Conservation (phyloP, 1,140 invertebrate species). For the Mercenaria mercenaria region DNA sequence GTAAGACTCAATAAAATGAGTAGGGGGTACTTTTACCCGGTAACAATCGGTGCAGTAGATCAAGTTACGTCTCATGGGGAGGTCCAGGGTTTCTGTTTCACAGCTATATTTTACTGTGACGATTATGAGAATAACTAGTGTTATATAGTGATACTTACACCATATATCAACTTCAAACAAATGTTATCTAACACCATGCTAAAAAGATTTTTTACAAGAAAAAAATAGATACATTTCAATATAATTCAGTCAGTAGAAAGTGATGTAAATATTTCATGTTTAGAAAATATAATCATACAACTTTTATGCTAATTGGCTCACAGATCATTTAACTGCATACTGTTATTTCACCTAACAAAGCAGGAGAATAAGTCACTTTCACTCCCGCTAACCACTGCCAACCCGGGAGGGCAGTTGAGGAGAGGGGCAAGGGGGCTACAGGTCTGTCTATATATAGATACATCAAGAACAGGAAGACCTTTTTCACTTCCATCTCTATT, state of each 20-base stretch:
- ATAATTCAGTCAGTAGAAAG: background rate
- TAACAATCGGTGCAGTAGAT: background rate
- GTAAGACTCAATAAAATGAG: background rate
- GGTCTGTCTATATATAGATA: too few relatives aligned
- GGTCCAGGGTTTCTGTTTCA: background rate
- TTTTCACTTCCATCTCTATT: too few relatives aligned
- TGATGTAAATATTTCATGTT: background rate
- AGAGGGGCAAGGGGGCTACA: too few relatives aligned
- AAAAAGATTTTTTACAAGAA: background rate
- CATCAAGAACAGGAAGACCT: too few relatives aligned
- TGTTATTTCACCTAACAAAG: too few relatives aligned
- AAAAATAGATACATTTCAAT: background rate
- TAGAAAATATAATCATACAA: background rate
- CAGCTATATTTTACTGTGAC: background rate
- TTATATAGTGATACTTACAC: background rate
- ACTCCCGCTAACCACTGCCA: too few relatives aligned
- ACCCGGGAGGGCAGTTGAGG: too few relatives aligned
- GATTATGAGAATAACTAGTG: background rate
- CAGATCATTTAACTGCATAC: too few relatives aligned
- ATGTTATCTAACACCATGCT: background rate
- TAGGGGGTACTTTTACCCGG: background rate
- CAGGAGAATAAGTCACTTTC: too few relatives aligned
- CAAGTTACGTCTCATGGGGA: background rate
- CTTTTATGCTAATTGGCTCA: too few relatives aligned
- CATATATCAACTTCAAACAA: conserved; percentile 14